Base-by-base conservation (phyloP, 2,113 vertebrate genomes). In the Chrysemys picta region DNA sequence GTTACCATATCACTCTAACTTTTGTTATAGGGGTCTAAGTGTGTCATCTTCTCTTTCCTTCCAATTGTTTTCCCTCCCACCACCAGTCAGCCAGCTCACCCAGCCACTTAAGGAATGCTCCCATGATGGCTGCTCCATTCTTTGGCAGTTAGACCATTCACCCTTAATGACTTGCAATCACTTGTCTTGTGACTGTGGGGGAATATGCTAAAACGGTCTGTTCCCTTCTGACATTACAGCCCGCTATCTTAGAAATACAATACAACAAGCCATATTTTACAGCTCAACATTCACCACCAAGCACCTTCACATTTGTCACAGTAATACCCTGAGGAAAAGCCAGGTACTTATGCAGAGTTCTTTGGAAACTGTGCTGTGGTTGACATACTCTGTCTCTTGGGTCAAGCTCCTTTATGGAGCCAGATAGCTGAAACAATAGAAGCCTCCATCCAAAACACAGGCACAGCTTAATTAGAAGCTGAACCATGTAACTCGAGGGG, bases 161-260 rank as follows among this genome's bases (percentile, higher is more conserved):
- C 52, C 25, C 89, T 90, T 90, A 87, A 88, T 86, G 93, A 65
- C 49, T 93, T 94, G 62, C 6, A n/a, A 19, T 29, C 90, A 8
- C 84, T 85, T 78, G 38, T 75, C 38, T 42, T 75, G 35, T 42
- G 35, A 75, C n/a, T 22, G n/a, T 22, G 69, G n/a, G n/a, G n/a
- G 56, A 89, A 69, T 0, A 0, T 53, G 38, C 49, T 78, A 72
- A 49, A 69, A 91, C 1, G 0, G 4, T 88, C 86, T 94, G 10
- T 82, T 93, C 52, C 47, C 42, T 8, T 87, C 79, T 65, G 47
- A 82, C 47, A 91, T 95, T 56, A 62, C 80, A 29, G 2, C 54
- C 83, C 65, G 31, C 38, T 10, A 3, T 13, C 1, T 59, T 38
- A 82, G 52, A 35, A 80, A 69, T 52, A 53, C 82, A 59, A 3